Conservation (phyloP, 2,113 vertebrate species). For the Thalassoma bifasciatum region DNA sequence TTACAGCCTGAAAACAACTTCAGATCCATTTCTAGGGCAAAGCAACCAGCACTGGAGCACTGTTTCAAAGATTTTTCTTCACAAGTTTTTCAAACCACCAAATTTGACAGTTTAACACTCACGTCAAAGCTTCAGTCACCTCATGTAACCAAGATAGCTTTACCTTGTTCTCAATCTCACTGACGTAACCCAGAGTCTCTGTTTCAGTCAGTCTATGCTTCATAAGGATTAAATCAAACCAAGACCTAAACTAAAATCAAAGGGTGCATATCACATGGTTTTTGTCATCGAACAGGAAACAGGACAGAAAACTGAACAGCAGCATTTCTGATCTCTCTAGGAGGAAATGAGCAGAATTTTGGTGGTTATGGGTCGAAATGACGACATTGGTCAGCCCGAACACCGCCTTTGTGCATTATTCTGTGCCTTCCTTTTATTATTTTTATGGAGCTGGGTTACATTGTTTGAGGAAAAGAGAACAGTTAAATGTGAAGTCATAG, state of each 20-base stretch:
- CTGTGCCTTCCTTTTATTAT: background rate
- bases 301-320: background rate
- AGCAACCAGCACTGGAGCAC: no score
- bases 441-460: background rate
- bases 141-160: no score
- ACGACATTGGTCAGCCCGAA: conserved; percentile 2
- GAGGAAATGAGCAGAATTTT: background rate
- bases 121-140: no score
- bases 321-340: no score
- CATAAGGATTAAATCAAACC: background rate
- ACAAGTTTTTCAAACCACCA: no score
- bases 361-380: background rate
- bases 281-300: background rate
- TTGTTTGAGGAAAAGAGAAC: background rate
- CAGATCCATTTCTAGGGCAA: no score
- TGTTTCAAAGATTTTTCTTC: no score
- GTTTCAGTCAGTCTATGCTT: background rate
- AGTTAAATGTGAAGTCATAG: background rate
- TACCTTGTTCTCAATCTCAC: no score
- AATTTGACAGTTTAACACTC: no score
- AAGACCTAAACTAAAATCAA: background rate
- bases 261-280: background rate
- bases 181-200: no score
- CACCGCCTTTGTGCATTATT: background rate
- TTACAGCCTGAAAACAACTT: no score